Evolutionary conservation across 2,113 vertebrate species (phyloP), one percentile per base, ranked within the genome.

Genomic region (Colaptes auratus): DNA sequence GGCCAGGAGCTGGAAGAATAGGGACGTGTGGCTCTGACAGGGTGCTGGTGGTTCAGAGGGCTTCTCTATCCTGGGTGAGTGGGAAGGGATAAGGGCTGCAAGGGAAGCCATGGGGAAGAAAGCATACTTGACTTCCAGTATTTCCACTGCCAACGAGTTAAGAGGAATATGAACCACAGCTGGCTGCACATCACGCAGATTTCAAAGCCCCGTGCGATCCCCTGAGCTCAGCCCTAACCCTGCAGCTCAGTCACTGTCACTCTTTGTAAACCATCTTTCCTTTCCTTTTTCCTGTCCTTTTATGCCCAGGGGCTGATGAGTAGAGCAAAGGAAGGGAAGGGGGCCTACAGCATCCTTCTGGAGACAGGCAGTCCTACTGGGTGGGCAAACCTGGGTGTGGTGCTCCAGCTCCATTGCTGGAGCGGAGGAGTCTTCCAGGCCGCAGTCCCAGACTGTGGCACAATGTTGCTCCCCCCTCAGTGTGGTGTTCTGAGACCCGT

Each of bases 1-100:
- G 96, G 93, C 97, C 96, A 92, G 97, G 96, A 97, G 92, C 90
- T 96, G 95, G 91, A 95, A 94, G 88, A 95, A 79, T 84, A 86
- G 92, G 64, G 74, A 56, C 7, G 8, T 86, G 64, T 67, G 93
- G 76, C 81, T 96, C 93, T 90, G 58, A 87, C 33, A 56, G 91
- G 67, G 35, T 90, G 59, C 63, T 91, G 61, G 48, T 85, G 35
- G 42, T 92, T 93, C 86, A 94, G 93, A 50, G 70, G 78, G 75
- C 86, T 84, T 96, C 78, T 91, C n/a, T 39, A 6, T 70, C 8
- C 65, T 83, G 75, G 58, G 70, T 59, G 39, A 84, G 46, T 23
- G 63, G 50, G n/a, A 63, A 58, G 31, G 77, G 77, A 11, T 72
- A 59, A 82, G 72, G 76, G 82, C 76, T 95, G 58, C 63, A 88